Evolutionary conservation across 2,888 invertebrate genomes (phyloP).

Genomic region (Nasonovia ribisnigri): DNA sequence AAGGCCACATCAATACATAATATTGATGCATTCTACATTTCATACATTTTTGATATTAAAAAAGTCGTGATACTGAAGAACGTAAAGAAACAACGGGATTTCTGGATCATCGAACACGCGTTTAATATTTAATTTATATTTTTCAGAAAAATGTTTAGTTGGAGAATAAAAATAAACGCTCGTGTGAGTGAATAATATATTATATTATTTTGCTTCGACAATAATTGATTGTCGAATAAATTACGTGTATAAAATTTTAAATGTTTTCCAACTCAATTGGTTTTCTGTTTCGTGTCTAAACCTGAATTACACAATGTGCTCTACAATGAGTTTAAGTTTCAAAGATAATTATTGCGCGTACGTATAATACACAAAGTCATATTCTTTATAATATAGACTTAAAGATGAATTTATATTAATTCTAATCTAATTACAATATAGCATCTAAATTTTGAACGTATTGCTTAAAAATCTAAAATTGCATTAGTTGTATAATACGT

Average conservation of each 20-base stretch:
- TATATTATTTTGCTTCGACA: not conserved
- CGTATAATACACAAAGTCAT: not conserved
- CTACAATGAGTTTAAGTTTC: not conserved
- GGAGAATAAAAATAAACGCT: not conserved
- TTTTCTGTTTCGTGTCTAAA: not conserved
- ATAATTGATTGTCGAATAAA: not conserved
- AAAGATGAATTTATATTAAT: not conserved
- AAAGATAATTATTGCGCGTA: not conserved
- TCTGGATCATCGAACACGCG: constrained; percentile 10
- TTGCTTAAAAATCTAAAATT: not conserved
- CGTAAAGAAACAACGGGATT: not conserved
- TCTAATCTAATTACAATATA: not conserved
- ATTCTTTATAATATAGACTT: not conserved
- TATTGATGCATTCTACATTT: not conserved
- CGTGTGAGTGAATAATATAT: not conserved
- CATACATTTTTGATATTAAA: not conserved
- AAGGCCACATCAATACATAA: not conserved
- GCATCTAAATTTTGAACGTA: no score
- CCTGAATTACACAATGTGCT: not conserved
- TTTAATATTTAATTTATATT: constrained; percentile 1
- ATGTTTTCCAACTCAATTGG: not conserved
- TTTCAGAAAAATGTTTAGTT: not conserved
- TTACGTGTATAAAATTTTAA: not conserved
- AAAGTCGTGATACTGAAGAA: not conserved
- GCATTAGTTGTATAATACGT: not conserved